Evolutionary conservation across 1,140 invertebrate genomes (phyloP), one percentile per base, ranked within the genome.

Genomic region (Achatina immaculata): DNA sequence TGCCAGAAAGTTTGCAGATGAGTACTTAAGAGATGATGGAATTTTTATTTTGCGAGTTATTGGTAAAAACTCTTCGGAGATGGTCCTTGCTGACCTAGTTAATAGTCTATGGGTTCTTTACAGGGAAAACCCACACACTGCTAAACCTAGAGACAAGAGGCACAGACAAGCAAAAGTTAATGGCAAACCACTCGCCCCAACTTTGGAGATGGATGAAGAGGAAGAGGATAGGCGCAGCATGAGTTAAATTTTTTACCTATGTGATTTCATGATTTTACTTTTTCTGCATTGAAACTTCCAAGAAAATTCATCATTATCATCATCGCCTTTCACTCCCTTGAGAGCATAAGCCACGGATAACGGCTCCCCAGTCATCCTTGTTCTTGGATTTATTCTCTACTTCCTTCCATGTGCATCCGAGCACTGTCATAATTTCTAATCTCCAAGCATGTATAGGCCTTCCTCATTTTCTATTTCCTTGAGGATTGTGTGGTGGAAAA

Each of bases 1-100:
- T 9, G 68, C 45, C 24, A 75, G 75, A 14, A 80, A 82, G 43
- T 84, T 84, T 69, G 78, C 80, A 14, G 78, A 82, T n/a, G 83
- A 84, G 0, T 82, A 84, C 28, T 55, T 82, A 16, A 73, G 83
- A 16, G 78, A 84, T 51, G 83, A 84, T 36, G 83, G 83, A 34
- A 66, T 84, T 3, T 82, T 84, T 69, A 74, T 82, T 38, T 58
- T 84, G 73, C 69, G 76, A 65, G 76, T 82, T 14, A 78, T 82
- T 7, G 21, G 48, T 6, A 72, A 78, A 16, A 84, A 84, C 62
- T 84, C 83, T 21, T 75, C 78, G 0, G 81, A 79, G 66, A 34
- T 84, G 34, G 81, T 81, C 7, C n/a, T 82, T 19, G 78, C 42
- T 16, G 83, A 84, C 58, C 43, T 82, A 62, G 45, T 84, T 14